phyloP scores from a whole-genome alignment of 2,113 vertebrate species.

The Scortum barcoo region DNA sequence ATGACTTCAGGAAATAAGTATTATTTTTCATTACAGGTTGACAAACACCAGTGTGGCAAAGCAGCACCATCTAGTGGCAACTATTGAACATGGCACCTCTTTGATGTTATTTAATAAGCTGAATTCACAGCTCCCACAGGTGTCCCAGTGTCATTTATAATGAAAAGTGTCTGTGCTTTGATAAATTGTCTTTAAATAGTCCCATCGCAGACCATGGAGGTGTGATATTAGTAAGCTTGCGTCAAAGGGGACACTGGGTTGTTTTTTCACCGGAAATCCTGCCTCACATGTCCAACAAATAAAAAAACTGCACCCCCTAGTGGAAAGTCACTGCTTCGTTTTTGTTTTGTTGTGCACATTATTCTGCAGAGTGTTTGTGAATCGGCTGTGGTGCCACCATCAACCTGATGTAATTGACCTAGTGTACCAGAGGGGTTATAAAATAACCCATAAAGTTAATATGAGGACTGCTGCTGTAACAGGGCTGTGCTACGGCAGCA shows the following conservation, averaged over 20 bases:
- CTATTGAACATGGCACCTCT: background rate
- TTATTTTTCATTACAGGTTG: background rate
- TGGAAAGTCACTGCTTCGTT: rapidly evolving
- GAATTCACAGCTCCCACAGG: background rate
- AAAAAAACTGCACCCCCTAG: background rate
- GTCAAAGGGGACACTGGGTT: background rate
- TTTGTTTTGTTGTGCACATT: too few species aligned
- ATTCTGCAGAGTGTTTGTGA: background rate
- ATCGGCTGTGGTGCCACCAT: background rate
- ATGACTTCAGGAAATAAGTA: background rate
- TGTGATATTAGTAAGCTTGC: background rate
- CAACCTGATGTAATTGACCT: background rate
- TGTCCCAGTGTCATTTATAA: background rate
- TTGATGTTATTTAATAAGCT: too few species aligned
- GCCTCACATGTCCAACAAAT: background rate
- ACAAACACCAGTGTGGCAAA: slow-evolving; percentile 16
- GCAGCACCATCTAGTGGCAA: slow-evolving; percentile 65
- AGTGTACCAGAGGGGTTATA: background rate
- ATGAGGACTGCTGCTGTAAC: background rate
- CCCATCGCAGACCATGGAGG: background rate
- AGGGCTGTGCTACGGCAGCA: too few species aligned
- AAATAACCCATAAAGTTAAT: background rate
- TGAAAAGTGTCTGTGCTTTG: background rate
- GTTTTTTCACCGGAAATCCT: slow-evolving; percentile 5
- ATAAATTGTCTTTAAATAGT: background rate